Base-by-base conservation (phyloP, 35 echinoderm and acorn worm species). In the Apostichopus parvimensis region DNA sequence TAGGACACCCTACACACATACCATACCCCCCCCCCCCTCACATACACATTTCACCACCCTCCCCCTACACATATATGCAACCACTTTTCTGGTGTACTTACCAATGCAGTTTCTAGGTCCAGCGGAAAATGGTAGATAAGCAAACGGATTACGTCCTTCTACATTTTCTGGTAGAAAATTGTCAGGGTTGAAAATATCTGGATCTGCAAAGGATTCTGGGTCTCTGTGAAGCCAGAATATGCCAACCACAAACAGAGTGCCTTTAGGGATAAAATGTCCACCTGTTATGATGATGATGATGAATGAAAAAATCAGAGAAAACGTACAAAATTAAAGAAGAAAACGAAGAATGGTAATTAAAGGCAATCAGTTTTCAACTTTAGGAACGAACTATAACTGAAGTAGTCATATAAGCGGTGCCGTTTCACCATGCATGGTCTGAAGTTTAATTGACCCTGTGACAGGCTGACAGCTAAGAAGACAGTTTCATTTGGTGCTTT, bases 101-200 rank as follows among this genome's bases (percentile, higher is more conserved):
- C 91, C 91, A n/a, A 92, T 92, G 80, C 91, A 92, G 53, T 92
- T 92, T 77, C 91, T 76, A 21, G 65, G 66, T 60, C 91, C 91
- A 60, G 91, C 91, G 14, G 91, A 92, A 82, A 92, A 92, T 56
- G 91, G 91, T 21, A 92, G 0, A 55, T 76, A 92, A 3, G 91
- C 79, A 92, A 84, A 92, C 11, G 91, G 91, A 56, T 92, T 62
- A 9, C 82, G 80, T 45, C 53, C 81, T 56, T 73, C 59, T 11
- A 58, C 64, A 77, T 92, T 92, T 53, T 92, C 80, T 3, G 82
- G 66, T 0, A 87, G 52, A 23, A 92, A 92, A 22, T 83, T 53
- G n/a, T 92, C 91, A 18, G 91, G 91, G 34, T 87, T 56, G 60
- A 92, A 92, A 9, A 75, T 55, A 57, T 92, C 82, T 56, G 91